Evolutionary conservation across 2,888 invertebrate species (phyloP).

Genomic region (Pheosia gnoma): DNA sequence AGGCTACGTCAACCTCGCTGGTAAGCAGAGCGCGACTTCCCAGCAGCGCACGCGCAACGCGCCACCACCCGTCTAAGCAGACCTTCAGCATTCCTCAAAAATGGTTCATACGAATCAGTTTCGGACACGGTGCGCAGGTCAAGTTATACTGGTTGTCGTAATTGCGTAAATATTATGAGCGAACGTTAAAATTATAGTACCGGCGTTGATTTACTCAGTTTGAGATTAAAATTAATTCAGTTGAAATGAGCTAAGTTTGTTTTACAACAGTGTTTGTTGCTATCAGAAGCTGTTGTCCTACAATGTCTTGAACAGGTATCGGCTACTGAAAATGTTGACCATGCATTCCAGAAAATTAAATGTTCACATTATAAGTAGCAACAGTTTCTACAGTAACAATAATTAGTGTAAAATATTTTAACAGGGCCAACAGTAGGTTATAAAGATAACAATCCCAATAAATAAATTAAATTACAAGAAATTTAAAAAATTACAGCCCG

Average conservation of each 20-base stretch:
- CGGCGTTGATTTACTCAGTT: conserved; percentile 14
- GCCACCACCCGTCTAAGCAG: conserved; percentile 32
- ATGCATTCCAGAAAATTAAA: too few relatives aligned
- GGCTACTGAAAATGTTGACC: too few relatives aligned
- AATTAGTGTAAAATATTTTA: too few relatives aligned
- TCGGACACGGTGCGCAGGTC: conserved; percentile 29
- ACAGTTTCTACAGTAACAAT: too few relatives aligned
- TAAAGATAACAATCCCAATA: too few relatives aligned
- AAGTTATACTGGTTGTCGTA: conserved; percentile 31
- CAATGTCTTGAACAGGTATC: too few relatives aligned
- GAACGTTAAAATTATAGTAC: conserved; percentile 44
- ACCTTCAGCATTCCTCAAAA: conserved; percentile 26
- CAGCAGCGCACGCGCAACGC: conserved; percentile 33
- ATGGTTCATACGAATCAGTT: background rate
- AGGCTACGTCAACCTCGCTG: conserved; percentile 63
- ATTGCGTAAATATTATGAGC: conserved; percentile 61
- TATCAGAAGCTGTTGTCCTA: too few relatives aligned
- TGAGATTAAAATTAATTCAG: background rate
- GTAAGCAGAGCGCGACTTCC: conserved; percentile 60
- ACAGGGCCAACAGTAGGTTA: too few relatives aligned
- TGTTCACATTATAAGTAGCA: too few relatives aligned
- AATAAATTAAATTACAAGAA: too few relatives aligned
- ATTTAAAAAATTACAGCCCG: too few relatives aligned
- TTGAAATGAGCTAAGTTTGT: background rate
- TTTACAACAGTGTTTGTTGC: too few relatives aligned